A percentile compares a stretch with the other conserved stretches of the same genome.
phyloP scores from a whole-genome alignment of 2,797 vertebrate species.

The Notoglanidium macrostoma region DNA sequence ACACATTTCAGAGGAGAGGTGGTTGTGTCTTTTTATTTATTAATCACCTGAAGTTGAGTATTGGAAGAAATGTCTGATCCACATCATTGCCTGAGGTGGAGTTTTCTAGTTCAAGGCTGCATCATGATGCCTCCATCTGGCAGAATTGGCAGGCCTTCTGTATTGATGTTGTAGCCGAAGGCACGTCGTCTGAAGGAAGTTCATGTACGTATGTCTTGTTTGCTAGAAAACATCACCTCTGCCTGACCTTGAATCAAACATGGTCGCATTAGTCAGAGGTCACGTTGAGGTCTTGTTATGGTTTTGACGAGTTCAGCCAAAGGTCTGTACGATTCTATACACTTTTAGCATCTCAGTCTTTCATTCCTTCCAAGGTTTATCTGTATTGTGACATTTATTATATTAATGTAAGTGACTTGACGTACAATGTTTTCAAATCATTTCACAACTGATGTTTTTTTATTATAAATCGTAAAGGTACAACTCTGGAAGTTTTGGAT shows the following conservation, averaged over 20 bases:
- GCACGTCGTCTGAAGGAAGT: not conserved
- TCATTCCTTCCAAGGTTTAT: not conserved
- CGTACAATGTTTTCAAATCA: slow-evolving; percentile 32
- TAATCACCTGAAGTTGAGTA: slow-evolving; percentile 2
- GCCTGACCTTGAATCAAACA: not conserved
- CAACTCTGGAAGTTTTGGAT: slow-evolving; percentile 6
- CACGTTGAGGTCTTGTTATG: not conserved
- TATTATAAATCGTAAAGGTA: not conserved
- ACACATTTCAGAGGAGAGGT: slow-evolving; percentile 14
- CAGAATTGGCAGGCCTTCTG: not conserved
- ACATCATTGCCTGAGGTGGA: slow-evolving; percentile 23
- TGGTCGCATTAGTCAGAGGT: not conserved
- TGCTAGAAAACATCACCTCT: not conserved
- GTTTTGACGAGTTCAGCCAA: not conserved
- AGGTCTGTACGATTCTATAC: not conserved
- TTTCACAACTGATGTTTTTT: slow-evolving; percentile 30
- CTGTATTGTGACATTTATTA: slow-evolving; percentile 2
- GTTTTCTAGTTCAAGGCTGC: slow-evolving; percentile 11
- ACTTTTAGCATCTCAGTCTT: not conserved
- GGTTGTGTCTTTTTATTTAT: slow-evolving; percentile 19
- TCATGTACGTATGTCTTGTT: not conserved
- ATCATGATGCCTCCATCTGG: not conserved
- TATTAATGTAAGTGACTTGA: slow-evolving; percentile 15
- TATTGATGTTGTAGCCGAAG: not conserved
- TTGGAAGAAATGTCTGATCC: slow-evolving; percentile 13